Conservation (phyloP, 2,113 vertebrate species). For the Ciconia boyciana region DNA sequence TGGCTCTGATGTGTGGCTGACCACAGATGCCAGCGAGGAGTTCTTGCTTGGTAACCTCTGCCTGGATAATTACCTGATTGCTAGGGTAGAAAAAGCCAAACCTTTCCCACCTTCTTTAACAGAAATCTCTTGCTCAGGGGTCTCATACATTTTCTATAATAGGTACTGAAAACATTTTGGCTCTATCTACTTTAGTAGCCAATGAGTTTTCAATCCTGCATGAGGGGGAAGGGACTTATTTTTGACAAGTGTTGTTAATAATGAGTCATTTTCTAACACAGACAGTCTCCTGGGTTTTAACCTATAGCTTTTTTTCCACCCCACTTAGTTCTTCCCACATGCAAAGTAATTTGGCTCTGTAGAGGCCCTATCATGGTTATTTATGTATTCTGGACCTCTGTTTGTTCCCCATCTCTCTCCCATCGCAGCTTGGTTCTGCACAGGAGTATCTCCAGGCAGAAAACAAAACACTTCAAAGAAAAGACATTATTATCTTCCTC, state of each 20-base stretch:
- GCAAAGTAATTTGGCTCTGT: neutral
- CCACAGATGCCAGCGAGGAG: neutral
- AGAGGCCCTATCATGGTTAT: neutral
- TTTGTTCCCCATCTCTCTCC: neutral
- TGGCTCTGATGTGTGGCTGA: neutral
- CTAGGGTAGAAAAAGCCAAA: neutral
- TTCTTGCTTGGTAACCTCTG: neutral
- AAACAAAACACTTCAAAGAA: neutral
- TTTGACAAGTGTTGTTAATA: neutral
- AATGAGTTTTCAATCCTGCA: neutral
- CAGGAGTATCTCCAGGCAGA: neutral
- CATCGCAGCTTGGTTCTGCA: neutral
- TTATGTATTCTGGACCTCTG: neutral
- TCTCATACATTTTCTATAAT: neutral
- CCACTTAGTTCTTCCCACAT: neutral
- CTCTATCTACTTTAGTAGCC: neutral
- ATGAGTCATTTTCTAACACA: neutral
- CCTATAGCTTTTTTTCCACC: neutral
- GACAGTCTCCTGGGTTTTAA: neutral
- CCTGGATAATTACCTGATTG: neutral
- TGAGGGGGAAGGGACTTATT: neutral
- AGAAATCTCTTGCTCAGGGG: neutral
- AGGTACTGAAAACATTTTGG: neutral
- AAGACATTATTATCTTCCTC: neutral
- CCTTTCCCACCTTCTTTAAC: neutral